A percentile compares a stretch with the other conserved stretches of the same genome.
phyloP scores from a whole-genome alignment of 2,888 invertebrate genomes.

The Papilio protenor region DNA sequence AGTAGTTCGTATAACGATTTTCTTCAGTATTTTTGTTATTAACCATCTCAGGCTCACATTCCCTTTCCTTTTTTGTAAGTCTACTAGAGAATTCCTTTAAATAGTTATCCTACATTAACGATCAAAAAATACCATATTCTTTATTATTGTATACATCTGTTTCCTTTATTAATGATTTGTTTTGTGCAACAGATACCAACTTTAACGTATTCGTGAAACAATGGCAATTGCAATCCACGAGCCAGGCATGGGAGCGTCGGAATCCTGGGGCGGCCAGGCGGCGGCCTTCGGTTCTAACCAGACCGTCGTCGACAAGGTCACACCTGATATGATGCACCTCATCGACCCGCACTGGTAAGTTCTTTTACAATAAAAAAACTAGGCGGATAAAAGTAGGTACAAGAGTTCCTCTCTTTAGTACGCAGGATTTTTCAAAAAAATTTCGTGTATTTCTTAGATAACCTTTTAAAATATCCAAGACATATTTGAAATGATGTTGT shows the following conservation, averaged over 20 bases:
- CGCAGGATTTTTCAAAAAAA: too few species aligned
- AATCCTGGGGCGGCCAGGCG: slow-evolving; percentile 79
- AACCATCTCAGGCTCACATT: slow-evolving; percentile 73
- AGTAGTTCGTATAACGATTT: slow-evolving; percentile 84
- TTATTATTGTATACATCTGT: not conserved
- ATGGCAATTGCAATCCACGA: slow-evolving; percentile 74
- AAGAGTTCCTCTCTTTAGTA: not conserved
- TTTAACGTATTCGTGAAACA: slow-evolving; percentile 43
- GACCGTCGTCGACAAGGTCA: slow-evolving; percentile 93
- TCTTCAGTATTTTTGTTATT: slow-evolving; percentile 82
- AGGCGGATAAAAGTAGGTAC: not conserved
- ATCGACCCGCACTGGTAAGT: slow-evolving; percentile 91
- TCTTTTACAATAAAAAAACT: not conserved
- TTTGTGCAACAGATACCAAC: slow-evolving; percentile 54
- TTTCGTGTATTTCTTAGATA: not conserved
- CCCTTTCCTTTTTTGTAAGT: slow-evolving; percentile 63
- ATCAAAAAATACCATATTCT: not conserved
- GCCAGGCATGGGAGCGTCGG: slow-evolving; percentile 77
- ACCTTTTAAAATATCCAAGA: not conserved
- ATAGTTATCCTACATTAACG: not conserved
- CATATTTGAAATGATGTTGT: not conserved
- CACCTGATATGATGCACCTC: slow-evolving; percentile 90
- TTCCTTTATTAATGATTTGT: not conserved
- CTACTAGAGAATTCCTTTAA: slow-evolving; percentile 41
- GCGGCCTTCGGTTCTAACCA: slow-evolving; percentile 86